Conservation (phyloP, 2,888 invertebrate species). For the Chymomyza amoena region DNA sequence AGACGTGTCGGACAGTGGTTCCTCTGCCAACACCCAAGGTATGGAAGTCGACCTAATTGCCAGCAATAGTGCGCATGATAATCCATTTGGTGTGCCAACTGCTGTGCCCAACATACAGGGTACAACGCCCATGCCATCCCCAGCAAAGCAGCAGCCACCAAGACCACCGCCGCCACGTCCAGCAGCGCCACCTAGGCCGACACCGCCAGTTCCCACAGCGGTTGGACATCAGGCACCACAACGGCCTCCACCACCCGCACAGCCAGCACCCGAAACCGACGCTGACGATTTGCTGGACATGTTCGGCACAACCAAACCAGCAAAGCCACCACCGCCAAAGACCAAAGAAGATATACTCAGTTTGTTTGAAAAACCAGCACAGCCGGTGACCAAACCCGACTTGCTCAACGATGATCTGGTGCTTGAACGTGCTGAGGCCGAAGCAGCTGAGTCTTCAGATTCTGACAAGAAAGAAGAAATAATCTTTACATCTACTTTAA, state of each 20-base stretch:
- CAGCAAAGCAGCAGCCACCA: conserved; percentile 79
- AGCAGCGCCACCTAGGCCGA: conserved; percentile 71
- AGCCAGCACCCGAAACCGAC: conserved; percentile 47
- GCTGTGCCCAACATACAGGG: conserved; percentile 78
- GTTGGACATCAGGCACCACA: conserved; percentile 49
- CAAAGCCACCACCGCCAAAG: conserved; percentile 80
- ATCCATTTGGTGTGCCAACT: conserved; percentile 78
- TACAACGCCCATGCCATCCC: conserved; percentile 80
- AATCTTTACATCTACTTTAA: conserved; percentile 74
- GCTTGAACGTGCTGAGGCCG: conserved; percentile 44
- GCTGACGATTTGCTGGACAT: conserved; percentile 81
- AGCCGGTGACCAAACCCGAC: conserved; percentile 79
- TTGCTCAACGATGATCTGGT: conserved; percentile 82
- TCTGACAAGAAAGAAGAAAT: conserved; percentile 56
- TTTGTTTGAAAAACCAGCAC: conserved; percentile 79
- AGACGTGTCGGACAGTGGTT: conserved; percentile 81
- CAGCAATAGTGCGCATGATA: conserved; percentile 62
- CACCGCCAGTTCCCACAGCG: conserved; percentile 74
- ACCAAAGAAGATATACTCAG: conserved; percentile 83
- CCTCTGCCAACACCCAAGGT: conserved; percentile 68
- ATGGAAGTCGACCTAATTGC: conserved; percentile 72
- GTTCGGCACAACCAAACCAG: conserved; percentile 79
- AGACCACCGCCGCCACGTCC: conserved; percentile 79
- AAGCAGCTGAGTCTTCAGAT: conserved; percentile 21
- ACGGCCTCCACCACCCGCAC: conserved; percentile 72